These are phyloP conservation scores for Drosophila elegans DNA, from an alignment of 1,140 invertebrate species.

Conservation along the genomic window DNA sequence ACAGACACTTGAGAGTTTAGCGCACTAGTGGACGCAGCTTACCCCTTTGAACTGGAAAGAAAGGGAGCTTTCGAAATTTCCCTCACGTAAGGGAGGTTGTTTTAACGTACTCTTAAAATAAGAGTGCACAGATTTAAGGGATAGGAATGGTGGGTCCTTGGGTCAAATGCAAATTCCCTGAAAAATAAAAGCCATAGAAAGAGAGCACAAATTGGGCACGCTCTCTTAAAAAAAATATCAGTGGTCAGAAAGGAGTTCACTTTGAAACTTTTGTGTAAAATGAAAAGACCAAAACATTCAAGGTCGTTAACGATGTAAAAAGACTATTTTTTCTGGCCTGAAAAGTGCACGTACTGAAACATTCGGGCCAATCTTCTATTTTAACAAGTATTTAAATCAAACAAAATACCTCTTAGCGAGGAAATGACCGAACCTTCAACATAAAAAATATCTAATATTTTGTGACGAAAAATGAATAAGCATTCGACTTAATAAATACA, in stretches of 20 bases:
- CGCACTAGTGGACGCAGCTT: background rate
- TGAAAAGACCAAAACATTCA: conserved; percentile 24
- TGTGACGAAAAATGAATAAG: too few species aligned
- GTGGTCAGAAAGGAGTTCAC: conserved; percentile 16
- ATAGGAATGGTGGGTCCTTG: background rate
- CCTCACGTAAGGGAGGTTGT: background rate
- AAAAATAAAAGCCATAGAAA: background rate
- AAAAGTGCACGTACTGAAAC: too few species aligned
- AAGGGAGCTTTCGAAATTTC: conserved; percentile 5
- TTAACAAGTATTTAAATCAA: too few species aligned
- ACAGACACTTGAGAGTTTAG: background rate
- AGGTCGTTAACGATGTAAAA: conserved; percentile 20
- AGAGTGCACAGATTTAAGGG: background rate
- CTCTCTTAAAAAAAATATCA: conserved; percentile 11
- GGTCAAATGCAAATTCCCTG: background rate
- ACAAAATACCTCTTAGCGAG: too few species aligned
- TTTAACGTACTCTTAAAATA: background rate
- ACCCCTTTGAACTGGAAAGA: background rate
- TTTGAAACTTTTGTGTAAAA: conserved; percentile 20
- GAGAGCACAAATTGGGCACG: too few species aligned
- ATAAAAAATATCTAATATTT: too few species aligned
- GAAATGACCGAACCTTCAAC: too few species aligned
- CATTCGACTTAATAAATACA: too few species aligned
- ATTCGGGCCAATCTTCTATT: too few species aligned
- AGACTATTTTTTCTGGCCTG: too few species aligned